phyloP scores from a whole-genome alignment of 2,797 vertebrate species.

The Vipera latastei region DNA sequence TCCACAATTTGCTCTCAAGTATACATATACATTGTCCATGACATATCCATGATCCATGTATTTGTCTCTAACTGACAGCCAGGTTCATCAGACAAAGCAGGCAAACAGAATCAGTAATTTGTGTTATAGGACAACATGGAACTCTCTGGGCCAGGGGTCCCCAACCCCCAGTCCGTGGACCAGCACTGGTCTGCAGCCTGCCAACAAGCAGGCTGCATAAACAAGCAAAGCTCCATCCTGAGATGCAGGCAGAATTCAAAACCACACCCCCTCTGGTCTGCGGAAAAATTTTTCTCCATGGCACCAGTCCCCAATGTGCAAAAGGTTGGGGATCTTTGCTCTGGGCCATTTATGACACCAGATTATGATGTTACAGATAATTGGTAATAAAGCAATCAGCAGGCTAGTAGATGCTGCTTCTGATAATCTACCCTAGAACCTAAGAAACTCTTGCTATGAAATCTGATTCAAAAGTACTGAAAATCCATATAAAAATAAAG shows the following conservation, averaged over 20 bases:
- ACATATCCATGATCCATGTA: neutral
- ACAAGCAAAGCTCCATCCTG: too few relatives aligned
- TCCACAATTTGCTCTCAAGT: neutral
- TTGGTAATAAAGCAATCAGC: neutral
- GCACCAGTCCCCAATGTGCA: too few relatives aligned
- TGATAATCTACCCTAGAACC: neutral
- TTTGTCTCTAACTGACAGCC: neutral
- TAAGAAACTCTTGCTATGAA: neutral
- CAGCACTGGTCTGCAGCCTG: too few relatives aligned
- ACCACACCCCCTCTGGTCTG: too few relatives aligned
- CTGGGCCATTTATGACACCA: neutral
- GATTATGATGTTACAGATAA: neutral
- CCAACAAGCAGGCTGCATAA: too few relatives aligned
- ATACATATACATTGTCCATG: neutral
- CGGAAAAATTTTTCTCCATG: too few relatives aligned
- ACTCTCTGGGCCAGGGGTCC: neutral
- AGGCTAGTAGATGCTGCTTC: neutral
- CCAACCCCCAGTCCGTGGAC: too few relatives aligned
- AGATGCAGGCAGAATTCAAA: too few relatives aligned
- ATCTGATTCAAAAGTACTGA: neutral
- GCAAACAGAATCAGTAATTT: neutral
- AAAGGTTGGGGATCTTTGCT: too few relatives aligned
- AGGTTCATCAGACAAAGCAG: neutral
- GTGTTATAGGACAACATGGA: neutral
- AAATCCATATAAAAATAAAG: neutral